Conservation (phyloP, 2,113 vertebrate genomes). For the Phoenicopterus ruber region DNA sequence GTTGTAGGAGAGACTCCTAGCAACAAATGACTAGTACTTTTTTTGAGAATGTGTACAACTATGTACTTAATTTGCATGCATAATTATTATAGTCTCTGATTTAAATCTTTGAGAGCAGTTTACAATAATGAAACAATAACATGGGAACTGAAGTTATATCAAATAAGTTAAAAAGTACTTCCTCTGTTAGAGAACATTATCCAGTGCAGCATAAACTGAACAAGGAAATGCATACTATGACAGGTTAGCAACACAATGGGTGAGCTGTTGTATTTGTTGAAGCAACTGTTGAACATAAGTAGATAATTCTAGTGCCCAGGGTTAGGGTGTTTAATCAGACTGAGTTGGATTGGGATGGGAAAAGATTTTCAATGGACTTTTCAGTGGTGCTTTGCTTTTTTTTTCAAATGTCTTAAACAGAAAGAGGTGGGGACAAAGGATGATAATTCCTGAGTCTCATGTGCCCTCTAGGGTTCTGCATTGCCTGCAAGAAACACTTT, state of each 20-base stretch:
- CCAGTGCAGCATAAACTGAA: background rate
- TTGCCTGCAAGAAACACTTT: background rate
- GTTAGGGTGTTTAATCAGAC: background rate
- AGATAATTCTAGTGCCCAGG: background rate
- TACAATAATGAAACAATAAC: background rate
- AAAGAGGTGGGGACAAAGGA: background rate
- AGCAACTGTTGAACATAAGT: background rate
- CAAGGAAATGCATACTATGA: background rate
- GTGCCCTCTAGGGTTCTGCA: background rate
- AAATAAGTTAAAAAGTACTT: background rate
- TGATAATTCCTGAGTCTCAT: background rate
- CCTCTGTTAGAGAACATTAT: background rate
- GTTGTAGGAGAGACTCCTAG: background rate
- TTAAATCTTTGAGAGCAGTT: background rate
- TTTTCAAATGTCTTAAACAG: background rate
- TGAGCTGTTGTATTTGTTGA: background rate
- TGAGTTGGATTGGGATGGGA: background rate
- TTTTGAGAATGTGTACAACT: background rate
- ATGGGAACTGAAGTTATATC: background rate
- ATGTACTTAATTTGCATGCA: background rate
- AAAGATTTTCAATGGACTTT: background rate
- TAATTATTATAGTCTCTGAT: background rate
- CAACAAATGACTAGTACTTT: background rate
- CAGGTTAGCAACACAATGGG: background rate
- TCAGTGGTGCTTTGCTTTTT: background rate